A percentile compares a stretch with the other conserved stretches of the same genome.
Conservation (phyloP, 2,888 invertebrate species). For the Desoria tigrina region DNA sequence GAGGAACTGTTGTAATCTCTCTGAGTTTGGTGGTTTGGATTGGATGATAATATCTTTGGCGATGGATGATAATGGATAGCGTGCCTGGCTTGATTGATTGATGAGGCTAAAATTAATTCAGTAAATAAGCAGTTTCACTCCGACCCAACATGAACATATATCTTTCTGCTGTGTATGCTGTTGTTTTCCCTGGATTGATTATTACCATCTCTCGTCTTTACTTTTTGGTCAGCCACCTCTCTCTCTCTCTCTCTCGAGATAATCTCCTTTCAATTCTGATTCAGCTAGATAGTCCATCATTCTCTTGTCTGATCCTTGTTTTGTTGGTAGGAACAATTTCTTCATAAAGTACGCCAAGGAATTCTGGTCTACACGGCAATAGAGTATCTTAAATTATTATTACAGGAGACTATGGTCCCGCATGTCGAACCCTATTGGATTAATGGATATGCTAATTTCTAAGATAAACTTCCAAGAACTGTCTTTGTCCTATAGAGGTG, state of each 20-base stretch:
- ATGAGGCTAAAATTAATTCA: slow-evolving; percentile 53
- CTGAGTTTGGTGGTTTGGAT: slow-evolving; percentile 5
- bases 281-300: slow-evolving; percentile 21
- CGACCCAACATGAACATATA: slow-evolving; percentile 6
- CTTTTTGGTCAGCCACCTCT: neutral
- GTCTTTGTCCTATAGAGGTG: no score
- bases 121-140: slow-evolving; percentile 50
- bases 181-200: slow-evolving; percentile 33
- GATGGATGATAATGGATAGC: slow-evolving; percentile 34
- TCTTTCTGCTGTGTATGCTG: neutral
- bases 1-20: no score
- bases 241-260: neutral
- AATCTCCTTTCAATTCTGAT: slow-evolving; percentile 20
- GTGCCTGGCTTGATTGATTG: slow-evolving; percentile 51
- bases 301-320: neutral
- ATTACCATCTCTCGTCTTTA: slow-evolving; percentile 29
- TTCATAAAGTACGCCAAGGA: slow-evolving; percentile 11
- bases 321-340: slow-evolving; percentile 2
- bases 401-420: no score
- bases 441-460: slow-evolving; percentile 16
- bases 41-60: slow-evolving; percentile 31
- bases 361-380: slow-evolving; percentile 9
- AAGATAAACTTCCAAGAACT: slow-evolving; percentile 8
- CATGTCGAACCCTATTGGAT: neutral
- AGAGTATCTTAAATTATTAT: no score